Conservation (phyloP, 2,797 vertebrate genomes). For the Iguana delicatissima region DNA sequence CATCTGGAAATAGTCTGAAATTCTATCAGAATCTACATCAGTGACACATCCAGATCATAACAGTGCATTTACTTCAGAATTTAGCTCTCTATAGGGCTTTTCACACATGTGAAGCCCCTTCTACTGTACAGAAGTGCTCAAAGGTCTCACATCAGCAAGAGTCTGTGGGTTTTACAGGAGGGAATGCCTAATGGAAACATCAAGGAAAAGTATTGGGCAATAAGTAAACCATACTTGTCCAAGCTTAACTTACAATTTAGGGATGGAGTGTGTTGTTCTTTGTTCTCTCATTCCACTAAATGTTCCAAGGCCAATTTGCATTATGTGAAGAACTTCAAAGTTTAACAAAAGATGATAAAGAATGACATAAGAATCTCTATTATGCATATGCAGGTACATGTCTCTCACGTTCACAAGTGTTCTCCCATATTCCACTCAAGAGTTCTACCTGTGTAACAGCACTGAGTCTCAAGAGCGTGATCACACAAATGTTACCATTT, state of each 20-base stretch:
- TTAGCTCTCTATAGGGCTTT: rapidly evolving
- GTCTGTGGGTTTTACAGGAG: neutral
- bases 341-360: slow-evolving; percentile 67
- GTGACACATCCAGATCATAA: neutral
- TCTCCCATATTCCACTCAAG: slow-evolving; percentile 67
- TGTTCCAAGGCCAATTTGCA: neutral
- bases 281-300: neutral
- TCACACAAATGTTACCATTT: slow-evolving; percentile 14
- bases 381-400: slow-evolving; percentile 56
- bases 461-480: neutral
- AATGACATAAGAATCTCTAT: slow-evolving; percentile 52
- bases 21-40: slow-evolving; percentile 7
- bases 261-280: neutral
- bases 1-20: neutral
- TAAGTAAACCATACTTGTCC: neutral
- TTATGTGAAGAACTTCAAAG: slow-evolving; percentile 22
- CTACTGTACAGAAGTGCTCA: rapidly evolving
- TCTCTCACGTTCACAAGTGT: slow-evolving; percentile 58
- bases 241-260: neutral
- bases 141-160: neutral
- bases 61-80: neutral
- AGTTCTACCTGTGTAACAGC: slow-evolving; percentile 64
- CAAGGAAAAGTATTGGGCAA: neutral
- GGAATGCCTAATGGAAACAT: neutral
- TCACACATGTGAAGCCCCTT: rapidly evolving